Base-by-base conservation (phyloP, 2,113 vertebrate genomes). In the Ammospiza caudacuta region DNA sequence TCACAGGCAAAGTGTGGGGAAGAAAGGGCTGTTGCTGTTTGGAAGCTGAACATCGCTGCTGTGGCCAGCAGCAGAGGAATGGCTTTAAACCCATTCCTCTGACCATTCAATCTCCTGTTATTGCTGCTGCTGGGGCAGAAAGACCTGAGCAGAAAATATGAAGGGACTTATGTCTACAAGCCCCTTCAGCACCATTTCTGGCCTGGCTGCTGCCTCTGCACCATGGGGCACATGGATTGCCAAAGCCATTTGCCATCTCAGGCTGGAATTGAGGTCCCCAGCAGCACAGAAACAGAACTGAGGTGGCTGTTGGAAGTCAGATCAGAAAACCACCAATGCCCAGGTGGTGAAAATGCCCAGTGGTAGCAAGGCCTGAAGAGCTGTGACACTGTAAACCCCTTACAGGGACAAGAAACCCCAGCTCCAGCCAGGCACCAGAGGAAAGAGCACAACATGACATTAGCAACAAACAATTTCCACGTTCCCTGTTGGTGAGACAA, bases 161-260 rank as follows among this genome's bases (percentile, higher is more conserved):
- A 24, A 49, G 22, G 47, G 47, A 7, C 16, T 9, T 5, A 1
- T 9, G 33, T 33, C 27, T 75, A 51, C 43, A 75, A 29, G 33
- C 6, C 6, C 29, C 24, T 61, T 39, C 24, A 17, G 4, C 20
- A 11, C 9, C 35, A 75, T 29, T 63, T 43, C 39, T 79, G 62
- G 22, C 43, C n/a, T 41, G 69, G 41, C 80, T 61, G n/a, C 62
- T 92, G 66, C 25, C 21, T 15, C 33, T 85, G 68, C 31, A 3
- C 14, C 12, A 1, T 0, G 15, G 24, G n/a, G 33, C 78, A 58
- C 55, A 5, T 4, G 0, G 44, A 44, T 15, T 72, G 68, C 44
- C 43, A 14, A 61, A 72, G 58, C 39, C 44, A 22, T 91, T 79
- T 72, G 84, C 27, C 27, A 22, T 51, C 70, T 61, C 24, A 4